Base-by-base conservation (phyloP, 2,888 invertebrate genomes). In the Xylophagus ater region DNA sequence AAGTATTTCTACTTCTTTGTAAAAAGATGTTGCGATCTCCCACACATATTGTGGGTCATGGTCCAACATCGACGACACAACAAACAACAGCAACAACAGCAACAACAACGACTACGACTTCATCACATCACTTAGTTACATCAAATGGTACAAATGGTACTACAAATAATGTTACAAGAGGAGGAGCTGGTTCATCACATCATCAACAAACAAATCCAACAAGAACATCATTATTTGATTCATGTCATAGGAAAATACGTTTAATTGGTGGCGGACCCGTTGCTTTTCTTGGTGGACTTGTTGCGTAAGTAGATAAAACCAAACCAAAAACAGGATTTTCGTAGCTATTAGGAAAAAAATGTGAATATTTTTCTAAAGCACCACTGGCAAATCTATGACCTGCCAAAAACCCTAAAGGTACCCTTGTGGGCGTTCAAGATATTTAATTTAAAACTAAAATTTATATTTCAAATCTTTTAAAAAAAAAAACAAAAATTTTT, bases 231-330 rank as follows among this genome's bases (percentile, higher is more conserved):
- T 69, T 79, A 32, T 74, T 79, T 62, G 78, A 78, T 66, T 76
- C 78, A 53, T 79, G 79, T 62, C 79, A 79, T 65, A 71, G 77
- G 59, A 78, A 78, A 68, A 78, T 79, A 57, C 71, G 79, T 50
- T 70, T 78, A 55, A 76, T 78, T 59, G 76, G 78, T 52, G 75
- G 74, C 45, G 75, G 73, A 40, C 74, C 76, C 29, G 75, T 74
- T 48, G 74, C 75, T 49, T 75, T 76, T 60, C 65, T 76, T 48
- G 76, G 76, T 55, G 79, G 78, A 55, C 71, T 79, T 55, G 78
- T 79, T 60, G 76, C 79, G 79, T 79, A 72, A 78, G 79, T 72
- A 34, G n/a, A n/a, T n/a, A n/a, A n/a, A n/a, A n/a, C n/a, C n/a
- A n/a, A n/a, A n/a, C n/a, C n/a, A n/a, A n/a, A n/a, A n/a, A n/a